Evolutionary conservation across 1,140 invertebrate genomes (phyloP).

Genomic region (Drosophila burlai): DNA sequence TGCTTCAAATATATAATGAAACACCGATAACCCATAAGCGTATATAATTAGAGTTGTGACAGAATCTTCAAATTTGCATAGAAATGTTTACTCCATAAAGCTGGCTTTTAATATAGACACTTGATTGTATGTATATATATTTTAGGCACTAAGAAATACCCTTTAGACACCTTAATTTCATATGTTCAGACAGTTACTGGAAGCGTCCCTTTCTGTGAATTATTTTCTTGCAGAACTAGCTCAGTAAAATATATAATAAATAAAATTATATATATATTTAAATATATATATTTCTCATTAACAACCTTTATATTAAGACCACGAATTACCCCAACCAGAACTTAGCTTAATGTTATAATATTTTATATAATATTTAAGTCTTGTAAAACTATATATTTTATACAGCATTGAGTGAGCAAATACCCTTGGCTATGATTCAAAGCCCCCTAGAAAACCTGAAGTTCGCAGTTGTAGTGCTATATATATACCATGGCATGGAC

Average conservation of each 20-base stretch:
- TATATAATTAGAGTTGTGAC: neutral
- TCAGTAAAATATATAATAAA: no score
- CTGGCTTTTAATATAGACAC: neutral
- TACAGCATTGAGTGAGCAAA: neutral
- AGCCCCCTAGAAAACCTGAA: constrained; percentile 1
- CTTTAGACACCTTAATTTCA: no score
- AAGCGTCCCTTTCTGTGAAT: no score
- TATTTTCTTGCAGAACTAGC: no score
- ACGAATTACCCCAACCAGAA: no score
- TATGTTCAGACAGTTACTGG: no score
- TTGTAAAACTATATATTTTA: neutral
- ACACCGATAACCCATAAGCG: neutral
- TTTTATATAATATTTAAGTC: neutral
- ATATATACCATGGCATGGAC: neutral
- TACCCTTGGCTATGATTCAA: constrained; percentile 13
- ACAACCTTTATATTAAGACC: no score
- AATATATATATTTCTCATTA: no score
- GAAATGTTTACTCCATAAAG: neutral
- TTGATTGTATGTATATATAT: neutral
- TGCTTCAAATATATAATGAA: neutral
- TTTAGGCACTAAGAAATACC: neutral
- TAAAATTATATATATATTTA: no score
- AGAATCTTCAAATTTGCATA: constrained; percentile 1
- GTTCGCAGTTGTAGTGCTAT: neutral
- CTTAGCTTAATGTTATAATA: neutral